Base-by-base conservation (phyloP, 2,888 invertebrate genomes). In the Lycocerus yunnanus region DNA sequence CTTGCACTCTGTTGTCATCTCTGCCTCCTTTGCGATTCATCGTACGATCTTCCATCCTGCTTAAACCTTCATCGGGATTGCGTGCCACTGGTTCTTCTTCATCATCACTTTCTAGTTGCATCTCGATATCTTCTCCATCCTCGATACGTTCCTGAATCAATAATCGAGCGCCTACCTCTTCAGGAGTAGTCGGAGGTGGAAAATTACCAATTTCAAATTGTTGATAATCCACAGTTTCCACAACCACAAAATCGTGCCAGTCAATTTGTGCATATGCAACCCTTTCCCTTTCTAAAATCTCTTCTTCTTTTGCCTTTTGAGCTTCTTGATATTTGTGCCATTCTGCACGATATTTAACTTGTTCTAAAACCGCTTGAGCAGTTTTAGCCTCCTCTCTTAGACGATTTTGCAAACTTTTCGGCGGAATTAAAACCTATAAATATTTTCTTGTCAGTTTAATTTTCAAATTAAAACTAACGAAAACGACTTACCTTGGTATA, bases 211-310 rank as follows among this genome's bases (percentile, higher is more conserved):
- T 93, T 88, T 99, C 99, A 82, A 96, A 96, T 0, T 97, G 95
- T 81, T 98, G 97, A 86, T 99, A 99, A 87, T 99, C 99, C 0
- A 99, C 99, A 0, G 99, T 99, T 88, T 99, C 99, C 0, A 99
- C 99, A 0, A 99, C 99, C 1, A 99, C 99, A 87, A 99, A 99
- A 87, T 99, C 99, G 86, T 99, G 99, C 99, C 99, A 99, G 86
- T 99, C 99, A 78, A 99, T 98, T 84, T 97, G 97, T 0, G 98
- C 98, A 86, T 99, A 99, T 0, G 96, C 96, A 21, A 96, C 92
- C 85, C 99, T 91, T 87, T 99, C 99, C 76, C 95, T 92, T 86
- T 99, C 99, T 9, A 96, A 90, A 83, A 97, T 96, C 78, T 98
- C 98, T 84, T 99, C 98, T 84, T 98, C 98, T 73, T 95, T 94